A percentile compares a stretch with the other conserved stretches of the same genome.
Evolutionary conservation across 2,888 invertebrate genomes (phyloP).

Genomic region (Gymnocheta viridis): DNA sequence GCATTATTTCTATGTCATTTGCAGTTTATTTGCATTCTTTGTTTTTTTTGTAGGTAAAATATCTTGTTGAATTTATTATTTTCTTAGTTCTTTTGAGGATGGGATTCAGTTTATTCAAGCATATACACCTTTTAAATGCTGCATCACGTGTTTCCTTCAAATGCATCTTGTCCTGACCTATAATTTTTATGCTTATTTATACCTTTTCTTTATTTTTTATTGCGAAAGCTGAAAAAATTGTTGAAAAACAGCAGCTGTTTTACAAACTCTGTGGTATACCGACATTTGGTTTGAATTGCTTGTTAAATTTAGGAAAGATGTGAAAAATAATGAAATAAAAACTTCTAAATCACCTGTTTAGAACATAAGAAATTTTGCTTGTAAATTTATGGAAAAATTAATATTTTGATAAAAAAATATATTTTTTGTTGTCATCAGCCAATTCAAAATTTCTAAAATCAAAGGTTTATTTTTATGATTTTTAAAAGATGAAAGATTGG

Average conservation of each 20-base stretch:
- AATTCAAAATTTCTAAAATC: no score
- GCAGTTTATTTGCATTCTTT: neutral
- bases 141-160: constrained; percentile 39
- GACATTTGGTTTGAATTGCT: neutral
- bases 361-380: neutral
- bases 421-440: no score
- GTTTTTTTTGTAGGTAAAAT: neutral
- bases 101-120: neutral
- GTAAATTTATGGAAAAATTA: neutral
- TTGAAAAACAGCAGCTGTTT: constrained; percentile 20
- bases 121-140: constrained; percentile 25
- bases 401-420: neutral
- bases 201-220: constrained; percentile 10
- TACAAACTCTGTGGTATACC: neutral
- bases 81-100: neutral
- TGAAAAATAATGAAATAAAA: neutral
- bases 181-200: constrained; percentile 4
- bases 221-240: constrained; percentile 5
- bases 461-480: neutral
- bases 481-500: no score
- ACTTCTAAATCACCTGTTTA: constrained; percentile 11
- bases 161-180: constrained; percentile 40
- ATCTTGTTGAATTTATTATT: neutral
- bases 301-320: neutral
- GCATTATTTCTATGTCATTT: neutral